phyloP scores from a whole-genome alignment of 2,888 invertebrate genomes.

The Lepas anatifera region DNA sequence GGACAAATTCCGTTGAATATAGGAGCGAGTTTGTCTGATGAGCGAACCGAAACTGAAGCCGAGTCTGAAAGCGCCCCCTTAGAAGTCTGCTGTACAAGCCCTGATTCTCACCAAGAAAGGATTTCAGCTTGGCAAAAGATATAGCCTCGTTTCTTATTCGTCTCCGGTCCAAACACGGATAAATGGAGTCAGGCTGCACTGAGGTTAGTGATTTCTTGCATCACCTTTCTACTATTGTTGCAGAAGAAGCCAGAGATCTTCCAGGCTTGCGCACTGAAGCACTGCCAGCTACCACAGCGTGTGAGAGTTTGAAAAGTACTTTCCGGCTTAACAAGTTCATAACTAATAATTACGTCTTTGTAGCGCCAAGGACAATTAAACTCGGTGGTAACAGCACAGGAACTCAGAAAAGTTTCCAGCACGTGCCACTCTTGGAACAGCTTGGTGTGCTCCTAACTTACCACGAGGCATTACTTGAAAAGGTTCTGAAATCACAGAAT shows the following conservation, averaged over 20 bases:
- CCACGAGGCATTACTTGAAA: background rate
- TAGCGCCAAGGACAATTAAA: background rate
- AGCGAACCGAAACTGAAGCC: background rate
- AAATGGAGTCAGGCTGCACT: background rate
- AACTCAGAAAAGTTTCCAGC: background rate
- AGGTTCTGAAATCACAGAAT: background rate
- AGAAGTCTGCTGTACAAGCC: background rate
- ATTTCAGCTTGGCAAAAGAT: background rate
- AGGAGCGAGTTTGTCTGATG: background rate
- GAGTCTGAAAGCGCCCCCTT: background rate
- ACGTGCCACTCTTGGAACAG: background rate
- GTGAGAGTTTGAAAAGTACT: background rate
- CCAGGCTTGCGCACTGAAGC: background rate
- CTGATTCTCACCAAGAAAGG: background rate
- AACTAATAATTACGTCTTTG: background rate
- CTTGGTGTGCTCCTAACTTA: background rate
- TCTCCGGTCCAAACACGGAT: background rate
- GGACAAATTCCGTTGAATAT: background rate
- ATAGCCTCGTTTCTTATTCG: background rate
- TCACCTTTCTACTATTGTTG: background rate
- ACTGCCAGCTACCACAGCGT: background rate
- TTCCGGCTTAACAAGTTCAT: background rate
- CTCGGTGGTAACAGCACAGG: background rate
- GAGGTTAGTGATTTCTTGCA: background rate
- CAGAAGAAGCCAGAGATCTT: background rate